phyloP scores from a whole-genome alignment of 2,888 invertebrate genomes.

The Schizaphis graminum region DNA sequence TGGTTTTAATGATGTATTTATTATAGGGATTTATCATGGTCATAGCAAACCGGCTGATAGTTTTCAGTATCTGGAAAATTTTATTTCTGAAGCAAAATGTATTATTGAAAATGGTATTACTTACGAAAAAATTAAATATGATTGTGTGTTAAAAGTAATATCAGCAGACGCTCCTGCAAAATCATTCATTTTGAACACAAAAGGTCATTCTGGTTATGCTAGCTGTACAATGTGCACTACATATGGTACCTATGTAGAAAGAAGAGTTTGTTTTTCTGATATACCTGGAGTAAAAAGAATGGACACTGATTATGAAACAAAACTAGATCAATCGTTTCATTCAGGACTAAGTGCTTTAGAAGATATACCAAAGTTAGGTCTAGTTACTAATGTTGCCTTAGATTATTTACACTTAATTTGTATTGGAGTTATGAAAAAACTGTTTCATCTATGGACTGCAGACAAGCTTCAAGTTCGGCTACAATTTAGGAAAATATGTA shows the following conservation, averaged over 20 bases:
- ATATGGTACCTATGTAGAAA: not conserved
- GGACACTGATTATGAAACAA: not conserved
- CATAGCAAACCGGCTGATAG: too few species aligned
- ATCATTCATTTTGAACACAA: not conserved
- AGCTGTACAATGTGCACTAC: not conserved
- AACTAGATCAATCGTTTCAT: not conserved
- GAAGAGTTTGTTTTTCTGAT: not conserved
- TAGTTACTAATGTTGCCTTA: not conserved
- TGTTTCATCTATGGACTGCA: not conserved
- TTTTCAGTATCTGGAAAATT: too few species aligned
- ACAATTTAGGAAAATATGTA: not conserved
- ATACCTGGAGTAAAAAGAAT: not conserved
- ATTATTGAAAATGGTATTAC: too few species aligned
- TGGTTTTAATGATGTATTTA: too few species aligned
- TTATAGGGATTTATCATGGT: too few species aligned
- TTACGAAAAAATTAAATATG: too few species aligned
- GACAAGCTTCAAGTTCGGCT: not conserved
- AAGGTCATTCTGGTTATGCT: not conserved
- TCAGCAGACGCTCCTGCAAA: not conserved
- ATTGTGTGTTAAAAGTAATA: too few species aligned
- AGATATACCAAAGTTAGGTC: not conserved
- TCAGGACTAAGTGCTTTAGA: not conserved
- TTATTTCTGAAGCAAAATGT: too few species aligned
- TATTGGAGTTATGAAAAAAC: conserved; percentile 1
- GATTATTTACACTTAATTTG: not conserved